Evolutionary conservation across 2,797 vertebrate species (phyloP).

Genomic region (Tangara arthus): DNA sequence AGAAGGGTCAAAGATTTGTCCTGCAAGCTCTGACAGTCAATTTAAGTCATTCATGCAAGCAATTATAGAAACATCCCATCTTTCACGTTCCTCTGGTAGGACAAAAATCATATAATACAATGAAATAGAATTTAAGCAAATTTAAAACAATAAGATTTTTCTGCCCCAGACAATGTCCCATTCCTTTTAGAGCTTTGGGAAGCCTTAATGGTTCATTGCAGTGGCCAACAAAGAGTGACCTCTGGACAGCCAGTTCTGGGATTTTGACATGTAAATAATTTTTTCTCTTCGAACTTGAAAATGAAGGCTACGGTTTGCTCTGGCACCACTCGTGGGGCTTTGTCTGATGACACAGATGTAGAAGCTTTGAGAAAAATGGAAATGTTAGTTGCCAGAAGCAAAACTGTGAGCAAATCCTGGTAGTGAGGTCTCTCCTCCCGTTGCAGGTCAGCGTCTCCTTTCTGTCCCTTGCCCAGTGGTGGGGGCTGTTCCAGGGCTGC

Average conservation of each 20-base stretch:
- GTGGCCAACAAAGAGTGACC: neutral
- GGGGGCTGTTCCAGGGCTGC: neutral
- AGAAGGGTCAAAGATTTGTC: neutral
- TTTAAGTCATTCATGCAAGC: neutral
- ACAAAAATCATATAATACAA: neutral
- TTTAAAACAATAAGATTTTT: neutral
- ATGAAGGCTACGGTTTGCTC: constrained; percentile 1
- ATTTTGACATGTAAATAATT: neutral
- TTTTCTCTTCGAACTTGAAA: neutral
- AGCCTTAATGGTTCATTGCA: neutral
- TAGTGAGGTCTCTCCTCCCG: neutral
- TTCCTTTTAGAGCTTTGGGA: neutral
- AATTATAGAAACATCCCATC: neutral
- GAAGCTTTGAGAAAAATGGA: constrained; percentile 19
- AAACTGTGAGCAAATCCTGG: neutral
- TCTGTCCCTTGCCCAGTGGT: neutral
- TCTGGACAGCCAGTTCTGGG: neutral
- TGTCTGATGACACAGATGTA: neutral
- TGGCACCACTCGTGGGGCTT: neutral
- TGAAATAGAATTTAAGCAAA: neutral
- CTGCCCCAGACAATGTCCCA: neutral
- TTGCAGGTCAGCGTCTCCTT: neutral
- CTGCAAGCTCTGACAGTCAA: neutral
- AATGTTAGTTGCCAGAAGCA: constrained; percentile 17
- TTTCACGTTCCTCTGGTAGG: neutral